These are phyloP conservation scores for Micrasema longulum DNA, from an alignment of 1,140 invertebrate species.

Conservation along the genomic window DNA sequence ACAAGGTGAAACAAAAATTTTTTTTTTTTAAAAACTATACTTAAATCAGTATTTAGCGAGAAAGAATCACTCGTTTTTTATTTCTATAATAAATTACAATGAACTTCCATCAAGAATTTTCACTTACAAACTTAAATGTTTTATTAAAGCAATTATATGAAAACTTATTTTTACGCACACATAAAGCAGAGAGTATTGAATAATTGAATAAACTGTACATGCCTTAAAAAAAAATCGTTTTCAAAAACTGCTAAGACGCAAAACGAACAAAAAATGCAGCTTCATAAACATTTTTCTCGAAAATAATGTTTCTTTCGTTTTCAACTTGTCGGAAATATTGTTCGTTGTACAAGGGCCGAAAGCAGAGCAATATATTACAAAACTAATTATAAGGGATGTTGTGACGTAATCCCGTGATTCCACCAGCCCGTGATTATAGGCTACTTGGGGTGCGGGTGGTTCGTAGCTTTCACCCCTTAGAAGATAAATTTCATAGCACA, in stretches of 20 bases:
- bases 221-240: background rate
- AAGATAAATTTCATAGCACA: too few species aligned
- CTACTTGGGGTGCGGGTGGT: background rate
- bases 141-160: too few species aligned
- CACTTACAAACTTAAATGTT: too few species aligned
- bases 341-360: background rate
- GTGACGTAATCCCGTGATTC: slow-evolving; percentile 36
- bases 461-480: background rate
- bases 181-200: too few species aligned
- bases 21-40: too few species aligned
- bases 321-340: background rate
- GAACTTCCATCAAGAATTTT: too few species aligned
- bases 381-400: slow-evolving; percentile 41
- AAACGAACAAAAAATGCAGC: background rate
- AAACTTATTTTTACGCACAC: too few species aligned
- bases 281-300: background rate
- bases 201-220: background rate
- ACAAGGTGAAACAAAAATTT: too few species aligned
- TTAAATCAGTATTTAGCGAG: too few species aligned
- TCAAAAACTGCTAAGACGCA: background rate
- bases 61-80: too few species aligned
- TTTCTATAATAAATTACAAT: too few species aligned
- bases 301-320: background rate
- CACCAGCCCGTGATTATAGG: slow-evolving; percentile 20
- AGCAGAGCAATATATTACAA: slow-evolving; percentile 37